Evolutionary conservation across 2,113 vertebrate species (phyloP).

Genomic region (Callithrix jacchus): DNA sequence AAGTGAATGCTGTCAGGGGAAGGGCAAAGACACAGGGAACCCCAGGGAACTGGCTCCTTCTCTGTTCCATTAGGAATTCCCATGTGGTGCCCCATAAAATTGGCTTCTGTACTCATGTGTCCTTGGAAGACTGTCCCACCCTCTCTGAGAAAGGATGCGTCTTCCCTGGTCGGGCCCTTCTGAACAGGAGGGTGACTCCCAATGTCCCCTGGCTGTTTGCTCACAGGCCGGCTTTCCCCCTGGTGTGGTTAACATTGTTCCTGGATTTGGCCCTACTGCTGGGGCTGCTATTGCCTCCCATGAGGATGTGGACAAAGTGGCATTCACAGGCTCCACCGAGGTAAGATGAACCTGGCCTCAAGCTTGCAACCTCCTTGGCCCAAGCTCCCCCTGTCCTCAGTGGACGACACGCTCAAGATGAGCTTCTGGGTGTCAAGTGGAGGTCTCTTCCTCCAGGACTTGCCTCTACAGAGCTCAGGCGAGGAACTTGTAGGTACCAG

Average conservation of each 20-base stretch:
- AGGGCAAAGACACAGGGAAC: neutral
- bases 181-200: neutral
- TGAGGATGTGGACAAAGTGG: conserved; percentile 95
- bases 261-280: conserved; percentile 92
- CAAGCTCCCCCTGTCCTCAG: neutral
- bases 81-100: accelerated
- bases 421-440: neutral
- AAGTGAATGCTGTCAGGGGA: neutral
- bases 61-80: neutral
- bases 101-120: neutral
- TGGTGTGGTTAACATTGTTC: conserved; percentile 96
- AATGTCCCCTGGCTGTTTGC: neutral
- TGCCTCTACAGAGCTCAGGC: neutral
- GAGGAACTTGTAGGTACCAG: neutral
- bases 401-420: neutral
- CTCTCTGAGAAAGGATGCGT: neutral
- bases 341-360: conserved; percentile 76
- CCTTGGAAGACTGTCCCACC: neutral
- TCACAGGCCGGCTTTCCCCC: conserved; percentile 95
- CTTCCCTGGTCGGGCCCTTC: no score
- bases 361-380: neutral
- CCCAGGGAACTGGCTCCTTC: neutral
- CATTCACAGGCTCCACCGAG: conserved; percentile 97
- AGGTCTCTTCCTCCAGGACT: neutral
- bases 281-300: conserved; percentile 94